A percentile compares a stretch with the other conserved stretches of the same genome.
These are phyloP conservation scores for Phoebastria nigripes DNA, from an alignment of 2,797 vertebrate genomes.

Conservation along the genomic window DNA sequence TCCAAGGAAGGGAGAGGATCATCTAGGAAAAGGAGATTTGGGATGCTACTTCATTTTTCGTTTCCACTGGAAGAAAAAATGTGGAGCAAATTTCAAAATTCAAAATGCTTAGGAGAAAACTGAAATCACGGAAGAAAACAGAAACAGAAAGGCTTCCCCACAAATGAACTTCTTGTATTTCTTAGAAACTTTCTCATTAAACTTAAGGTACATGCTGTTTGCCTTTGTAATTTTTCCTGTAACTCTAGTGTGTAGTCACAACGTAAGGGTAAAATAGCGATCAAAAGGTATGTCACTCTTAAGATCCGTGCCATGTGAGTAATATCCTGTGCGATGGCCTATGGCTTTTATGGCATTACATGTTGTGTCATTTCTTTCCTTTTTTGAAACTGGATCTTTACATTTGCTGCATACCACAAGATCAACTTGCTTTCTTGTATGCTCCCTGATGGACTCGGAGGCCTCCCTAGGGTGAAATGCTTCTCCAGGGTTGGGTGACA, in stretches of 20 bases:
- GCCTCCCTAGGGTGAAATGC: background rate
- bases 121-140: background rate
- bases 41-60: background rate
- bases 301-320: background rate
- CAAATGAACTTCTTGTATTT: background rate
- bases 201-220: background rate
- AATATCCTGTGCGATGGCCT: background rate
- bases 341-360: background rate
- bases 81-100: background rate
- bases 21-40: background rate
- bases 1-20: background rate
- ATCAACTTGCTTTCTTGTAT: background rate
- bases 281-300: background rate
- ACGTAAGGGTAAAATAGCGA: background rate
- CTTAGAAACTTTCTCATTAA: background rate
- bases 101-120: background rate
- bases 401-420: background rate
- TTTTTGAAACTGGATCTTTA: slow-evolving; percentile 39
- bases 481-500: background rate
- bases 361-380: background rate
- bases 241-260: background rate
- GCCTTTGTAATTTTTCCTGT: background rate
- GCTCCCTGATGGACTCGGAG: background rate
- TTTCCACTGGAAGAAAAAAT: background rate
- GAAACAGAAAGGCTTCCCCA: background rate